These are phyloP conservation scores for Colossoma macropomum DNA, from an alignment of 2,113 vertebrate genomes.

Conservation along the genomic window DNA sequence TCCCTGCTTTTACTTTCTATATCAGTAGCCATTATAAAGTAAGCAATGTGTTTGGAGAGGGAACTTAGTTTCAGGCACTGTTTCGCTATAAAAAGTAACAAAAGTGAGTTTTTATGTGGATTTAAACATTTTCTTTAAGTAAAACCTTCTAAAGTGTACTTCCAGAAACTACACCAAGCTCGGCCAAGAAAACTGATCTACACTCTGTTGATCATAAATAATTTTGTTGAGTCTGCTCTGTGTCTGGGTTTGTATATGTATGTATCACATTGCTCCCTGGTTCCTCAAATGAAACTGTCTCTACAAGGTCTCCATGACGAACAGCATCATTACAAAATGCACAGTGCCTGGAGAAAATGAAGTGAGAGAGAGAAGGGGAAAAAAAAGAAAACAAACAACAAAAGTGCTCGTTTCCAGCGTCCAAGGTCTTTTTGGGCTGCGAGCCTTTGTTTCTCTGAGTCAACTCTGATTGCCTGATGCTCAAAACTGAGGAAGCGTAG, in stretches of 20 bases:
- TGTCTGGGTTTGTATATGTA: background rate
- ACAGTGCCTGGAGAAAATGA: background rate
- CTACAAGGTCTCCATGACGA: conserved; percentile 25
- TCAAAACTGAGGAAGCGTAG: background rate
- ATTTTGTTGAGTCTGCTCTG: background rate
- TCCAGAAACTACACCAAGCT: background rate
- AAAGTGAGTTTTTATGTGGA: background rate
- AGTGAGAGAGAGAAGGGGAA: background rate
- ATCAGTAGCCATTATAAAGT: background rate
- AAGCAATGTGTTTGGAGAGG: background rate
- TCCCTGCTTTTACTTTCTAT: background rate
- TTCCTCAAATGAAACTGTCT: conserved; percentile 41
- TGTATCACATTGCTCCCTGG: background rate
- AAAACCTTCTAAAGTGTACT: background rate
- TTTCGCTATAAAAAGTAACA: too few species aligned
- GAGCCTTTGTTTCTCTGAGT: conserved; percentile 1
- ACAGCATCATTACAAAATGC: conserved; percentile 26
- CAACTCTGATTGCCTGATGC: background rate
- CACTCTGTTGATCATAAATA: conserved; percentile 5
- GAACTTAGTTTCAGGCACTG: too few species aligned
- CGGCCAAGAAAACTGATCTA: too few species aligned
- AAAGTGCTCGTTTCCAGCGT: background rate
- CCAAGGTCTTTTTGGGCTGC: conserved; percentile 10
- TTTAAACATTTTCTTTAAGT: background rate
- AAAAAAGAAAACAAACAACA: conserved; percentile 11